These are phyloP conservation scores for Cynopterus brachyotis DNA, from an alignment of 2,113 vertebrate species.

Conservation along the genomic window DNA sequence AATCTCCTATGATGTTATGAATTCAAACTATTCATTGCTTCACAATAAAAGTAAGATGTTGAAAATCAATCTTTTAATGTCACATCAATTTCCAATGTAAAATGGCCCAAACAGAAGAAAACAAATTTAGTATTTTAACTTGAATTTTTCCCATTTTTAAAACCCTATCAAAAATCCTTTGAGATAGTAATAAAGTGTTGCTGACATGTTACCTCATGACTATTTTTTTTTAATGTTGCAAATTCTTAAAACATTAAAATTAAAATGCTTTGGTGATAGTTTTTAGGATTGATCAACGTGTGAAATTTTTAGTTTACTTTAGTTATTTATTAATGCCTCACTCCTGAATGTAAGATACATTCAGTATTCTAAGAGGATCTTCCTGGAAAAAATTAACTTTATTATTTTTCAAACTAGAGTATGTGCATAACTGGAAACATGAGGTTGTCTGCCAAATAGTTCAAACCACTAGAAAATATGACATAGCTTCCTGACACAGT, in stretches of 20 bases:
- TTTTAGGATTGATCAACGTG: background rate
- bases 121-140: slow-evolving; percentile 18
- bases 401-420: slow-evolving; percentile 24
- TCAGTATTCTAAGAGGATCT: background rate
- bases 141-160: slow-evolving; percentile 33
- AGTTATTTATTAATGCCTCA: background rate
- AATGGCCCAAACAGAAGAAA: background rate
- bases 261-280: slow-evolving; percentile 43
- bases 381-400: background rate
- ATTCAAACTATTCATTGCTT: slow-evolving; percentile 15
- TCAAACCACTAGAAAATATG: background rate
- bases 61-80: slow-evolving; percentile 56
- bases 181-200: background rate
- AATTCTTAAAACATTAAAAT: slow-evolving; percentile 43
- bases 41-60: slow-evolving; percentile 43
- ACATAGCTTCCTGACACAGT: background rate
- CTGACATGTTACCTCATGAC: background rate
- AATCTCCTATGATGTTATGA: slow-evolving; percentile 43
- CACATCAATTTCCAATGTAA: slow-evolving; percentile 22
- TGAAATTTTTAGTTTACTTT: background rate
- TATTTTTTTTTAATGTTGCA: slow-evolving; percentile 48
- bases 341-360: background rate
- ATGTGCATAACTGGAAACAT: background rate
- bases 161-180: slow-evolving; percentile 38
- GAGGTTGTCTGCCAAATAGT: background rate